Base-by-base conservation (phyloP, 2,888 invertebrate genomes). In the Drosophila meridionalis region DNA sequence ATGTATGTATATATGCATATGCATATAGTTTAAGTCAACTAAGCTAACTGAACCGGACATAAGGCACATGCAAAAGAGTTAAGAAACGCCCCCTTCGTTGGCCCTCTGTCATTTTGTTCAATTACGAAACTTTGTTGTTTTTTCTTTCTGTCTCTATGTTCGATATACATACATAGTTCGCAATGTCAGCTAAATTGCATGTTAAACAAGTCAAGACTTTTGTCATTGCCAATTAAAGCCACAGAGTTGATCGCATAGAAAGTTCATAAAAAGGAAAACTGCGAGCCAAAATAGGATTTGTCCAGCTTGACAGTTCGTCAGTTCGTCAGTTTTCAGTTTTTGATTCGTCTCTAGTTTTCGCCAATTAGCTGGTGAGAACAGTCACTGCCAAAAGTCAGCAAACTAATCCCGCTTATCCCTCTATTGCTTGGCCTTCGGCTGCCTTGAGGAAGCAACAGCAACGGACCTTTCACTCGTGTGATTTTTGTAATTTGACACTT, bases 401-500 rank as follows among this genome's bases (percentile, higher is more conserved):
- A 9, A 69, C 82, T 89, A 89, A 87, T 90, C 87, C 90, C 69
- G 80, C 76, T 83, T 80, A 83, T 74, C 83, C 76, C 66, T 61
- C 57, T 2, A 12, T 36, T 20, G 36, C 7, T 38, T 38, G 28
- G 30, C 6, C 42, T 42, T 47, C 30, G 14, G 20, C 5, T 40
- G 30, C 14, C 36, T 48, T 20, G 30, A 12, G n/a, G 30, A 2
- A 3, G 56, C 9, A n/a, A 30, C 40, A 9, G 30, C n/a, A 30
- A 42, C 42, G 14, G 40, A 8, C 40, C 48, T 45, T 28, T 55
- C 36, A 63, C 48, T 47, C 65, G 68, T 84, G 89, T 83, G 87
- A 87, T 87, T 89, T 73, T 68, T 73, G 87, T 87, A 87, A 87
- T 78, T 87, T 89, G 87, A 87, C 87, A 90, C 90, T 90, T 90